A percentile compares a stretch with the other conserved stretches of the same genome.
These are phyloP conservation scores for Girardia tigrina DNA, from an alignment of 2,888 invertebrate species.

Conservation along the genomic window DNA sequence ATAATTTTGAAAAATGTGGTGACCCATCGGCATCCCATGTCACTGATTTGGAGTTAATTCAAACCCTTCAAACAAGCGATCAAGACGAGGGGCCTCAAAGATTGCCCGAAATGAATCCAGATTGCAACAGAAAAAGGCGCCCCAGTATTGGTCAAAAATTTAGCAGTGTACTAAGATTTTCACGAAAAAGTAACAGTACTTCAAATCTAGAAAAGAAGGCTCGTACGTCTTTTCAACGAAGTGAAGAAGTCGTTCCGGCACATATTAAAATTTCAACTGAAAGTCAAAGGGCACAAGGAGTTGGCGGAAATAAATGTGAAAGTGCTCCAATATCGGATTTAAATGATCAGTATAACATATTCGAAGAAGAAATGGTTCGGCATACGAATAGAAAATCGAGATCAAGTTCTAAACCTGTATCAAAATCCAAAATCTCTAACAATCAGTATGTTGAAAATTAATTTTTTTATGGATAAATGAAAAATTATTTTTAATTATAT, in stretches of 20 bases:
- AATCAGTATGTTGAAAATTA: neutral
- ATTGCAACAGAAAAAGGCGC: constrained; percentile 50
- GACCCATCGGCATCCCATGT: neutral
- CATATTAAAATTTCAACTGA: constrained; percentile 56
- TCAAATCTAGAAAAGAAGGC: constrained; percentile 61
- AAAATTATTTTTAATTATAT: too few species aligned
- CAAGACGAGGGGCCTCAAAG: neutral
- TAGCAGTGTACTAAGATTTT: constrained; percentile 59
- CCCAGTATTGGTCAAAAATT: constrained; percentile 54
- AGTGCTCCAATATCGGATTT: neutral
- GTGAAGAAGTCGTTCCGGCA: constrained; percentile 64
- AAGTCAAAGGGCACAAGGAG: neutral
- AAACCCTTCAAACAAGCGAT: neutral
- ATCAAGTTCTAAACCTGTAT: neutral
- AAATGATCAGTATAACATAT: neutral
- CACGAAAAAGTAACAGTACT: constrained; percentile 89
- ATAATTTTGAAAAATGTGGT: neutral
- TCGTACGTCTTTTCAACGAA: constrained; percentile 63
- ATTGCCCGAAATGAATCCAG: neutral
- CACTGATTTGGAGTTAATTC: neutral
- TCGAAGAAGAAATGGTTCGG: neutral
- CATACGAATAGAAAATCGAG: constrained; percentile 5
- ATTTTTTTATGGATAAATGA: neutral
- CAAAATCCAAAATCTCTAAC: neutral
- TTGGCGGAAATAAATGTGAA: neutral